These are phyloP conservation scores for Megalops cyprinoides DNA, from an alignment of 2,797 vertebrate genomes.

Conservation along the genomic window DNA sequence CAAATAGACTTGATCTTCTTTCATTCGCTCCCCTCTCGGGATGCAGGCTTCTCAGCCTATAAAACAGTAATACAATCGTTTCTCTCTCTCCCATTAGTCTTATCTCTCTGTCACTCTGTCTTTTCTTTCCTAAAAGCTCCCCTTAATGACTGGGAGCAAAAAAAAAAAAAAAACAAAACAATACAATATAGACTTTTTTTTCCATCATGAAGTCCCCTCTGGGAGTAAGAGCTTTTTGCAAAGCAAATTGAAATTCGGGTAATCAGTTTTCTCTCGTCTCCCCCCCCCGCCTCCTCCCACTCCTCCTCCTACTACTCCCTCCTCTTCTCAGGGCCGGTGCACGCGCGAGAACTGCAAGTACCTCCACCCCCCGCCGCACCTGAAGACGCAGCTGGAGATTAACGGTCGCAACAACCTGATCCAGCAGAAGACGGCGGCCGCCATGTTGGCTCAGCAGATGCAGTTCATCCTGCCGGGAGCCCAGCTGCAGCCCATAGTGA, in stretches of 20 bases:
- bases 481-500: slow-evolving; percentile 93
- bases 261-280: neutral
- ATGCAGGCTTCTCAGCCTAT: neutral
- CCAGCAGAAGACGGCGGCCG: slow-evolving; percentile 94
- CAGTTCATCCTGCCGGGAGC: slow-evolving; percentile 93
- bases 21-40: neutral
- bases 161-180: neutral
- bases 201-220: neutral
- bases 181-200: neutral
- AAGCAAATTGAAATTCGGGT: neutral
- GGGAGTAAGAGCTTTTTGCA: neutral
- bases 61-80: neutral
- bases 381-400: slow-evolving; percentile 97
- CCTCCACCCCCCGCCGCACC: slow-evolving; percentile 94
- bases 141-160: neutral
- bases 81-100: neutral
- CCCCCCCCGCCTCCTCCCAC: neutral
- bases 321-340: slow-evolving; percentile 85
- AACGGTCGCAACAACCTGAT: slow-evolving; percentile 98
- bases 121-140: neutral
- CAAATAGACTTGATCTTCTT: too few species aligned
- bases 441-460: slow-evolving; percentile 98
- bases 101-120: neutral
- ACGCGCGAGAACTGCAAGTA: slow-evolving; percentile 98
- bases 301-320: neutral